Percentiles rank a stretch among this genome's conserved stretches.
phyloP scores from a whole-genome alignment of 2,113 vertebrate genomes.

The Dascyllus trimaculatus region DNA sequence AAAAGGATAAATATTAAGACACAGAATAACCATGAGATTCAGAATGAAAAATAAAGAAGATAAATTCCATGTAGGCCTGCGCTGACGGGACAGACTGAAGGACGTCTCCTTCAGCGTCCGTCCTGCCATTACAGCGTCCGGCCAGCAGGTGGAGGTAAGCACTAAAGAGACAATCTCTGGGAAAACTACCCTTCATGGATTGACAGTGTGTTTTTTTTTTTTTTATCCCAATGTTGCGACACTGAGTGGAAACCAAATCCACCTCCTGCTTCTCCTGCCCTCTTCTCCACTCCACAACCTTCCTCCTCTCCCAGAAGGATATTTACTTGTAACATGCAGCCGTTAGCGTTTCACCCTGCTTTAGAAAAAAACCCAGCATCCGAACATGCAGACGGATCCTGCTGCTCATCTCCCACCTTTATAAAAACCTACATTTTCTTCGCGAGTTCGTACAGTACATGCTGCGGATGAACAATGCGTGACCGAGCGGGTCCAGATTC shows the following conservation, averaged over 20 bases:
- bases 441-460: slow-evolving; percentile 59
- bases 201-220: slow-evolving; percentile 38
- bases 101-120: slow-evolving; percentile 1
- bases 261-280: not conserved
- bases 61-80: slow-evolving; percentile 20
- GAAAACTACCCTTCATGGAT: slow-evolving; percentile 68
- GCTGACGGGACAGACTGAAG: slow-evolving; percentile 7
- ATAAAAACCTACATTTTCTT: slow-evolving; percentile 28
- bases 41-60: slow-evolving; percentile 23
- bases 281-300: slow-evolving; percentile 21
- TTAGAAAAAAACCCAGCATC: slow-evolving; percentile 36
- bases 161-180: slow-evolving; percentile 67
- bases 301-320: slow-evolving; percentile 19
- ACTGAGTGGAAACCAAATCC: slow-evolving; percentile 3
- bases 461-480: slow-evolving; percentile 33
- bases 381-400: slow-evolving; percentile 45
- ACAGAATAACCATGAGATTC: slow-evolving; percentile 66
- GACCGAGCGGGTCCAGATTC: slow-evolving; percentile 25
- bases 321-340: slow-evolving; percentile 45
- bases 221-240: slow-evolving; percentile 43
- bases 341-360: slow-evolving; percentile 46
- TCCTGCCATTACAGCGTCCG: slow-evolving; percentile 40
- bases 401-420: slow-evolving; percentile 47
- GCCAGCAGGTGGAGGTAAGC: slow-evolving; percentile 79
- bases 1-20: slow-evolving; percentile 81